Evolutionary conservation across 2,888 invertebrate species (phyloP).

Genomic region (Spatulosminthurus flaviceps): DNA sequence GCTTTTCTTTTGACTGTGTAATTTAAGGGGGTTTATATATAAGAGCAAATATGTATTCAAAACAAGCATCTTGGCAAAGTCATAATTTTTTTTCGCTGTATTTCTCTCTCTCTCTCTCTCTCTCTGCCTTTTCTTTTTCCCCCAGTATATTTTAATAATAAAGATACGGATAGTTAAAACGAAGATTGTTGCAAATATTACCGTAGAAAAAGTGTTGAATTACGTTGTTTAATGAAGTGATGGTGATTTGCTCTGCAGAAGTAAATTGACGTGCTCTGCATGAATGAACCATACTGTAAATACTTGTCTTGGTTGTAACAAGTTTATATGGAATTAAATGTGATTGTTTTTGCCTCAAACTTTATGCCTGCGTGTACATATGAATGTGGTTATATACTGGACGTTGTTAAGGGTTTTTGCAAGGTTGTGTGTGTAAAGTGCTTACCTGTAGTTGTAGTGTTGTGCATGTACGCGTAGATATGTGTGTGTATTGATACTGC

Average conservation of each 20-base stretch:
- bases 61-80: background rate
- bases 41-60: no score
- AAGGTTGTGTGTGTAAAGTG: background rate
- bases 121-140: background rate
- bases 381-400: background rate
- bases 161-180: background rate
- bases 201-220: background rate
- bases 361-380: background rate
- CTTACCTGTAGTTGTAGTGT: no score
- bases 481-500: no score
- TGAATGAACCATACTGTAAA: conserved; percentile 36
- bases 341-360: background rate
- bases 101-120: no score
- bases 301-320: conserved; percentile 21
- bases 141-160: conserved; percentile 1
- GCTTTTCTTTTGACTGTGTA: no score
- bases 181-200: background rate
- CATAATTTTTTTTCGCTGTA: background rate
- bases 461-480: no score
- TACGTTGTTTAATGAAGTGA: conserved; percentile 31
- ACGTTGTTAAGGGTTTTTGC: background rate
- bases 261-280: conserved; percentile 34
- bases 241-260: conserved; percentile 26
- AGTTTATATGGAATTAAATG: conserved; percentile 25
- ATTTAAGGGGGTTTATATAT: no score